phyloP scores from a whole-genome alignment of 2,797 vertebrate species.

The Ceyx erithaca region DNA sequence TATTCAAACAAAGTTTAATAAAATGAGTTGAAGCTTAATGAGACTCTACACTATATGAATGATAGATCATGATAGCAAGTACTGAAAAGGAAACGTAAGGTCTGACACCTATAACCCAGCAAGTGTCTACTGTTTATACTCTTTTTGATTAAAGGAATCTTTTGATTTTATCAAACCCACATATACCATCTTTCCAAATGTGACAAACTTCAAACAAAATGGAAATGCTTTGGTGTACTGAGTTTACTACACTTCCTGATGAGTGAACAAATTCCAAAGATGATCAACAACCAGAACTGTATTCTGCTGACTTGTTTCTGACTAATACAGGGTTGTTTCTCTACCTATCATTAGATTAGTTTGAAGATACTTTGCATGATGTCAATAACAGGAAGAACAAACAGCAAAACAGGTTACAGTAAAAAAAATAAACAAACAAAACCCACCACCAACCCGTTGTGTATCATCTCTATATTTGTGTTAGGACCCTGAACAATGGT shows the following conservation, averaged over 20 bases:
- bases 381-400: background rate
- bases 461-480: background rate
- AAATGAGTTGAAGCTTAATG: background rate
- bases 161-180: background rate
- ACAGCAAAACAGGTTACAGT: background rate
- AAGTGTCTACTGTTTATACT: background rate
- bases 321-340: background rate
- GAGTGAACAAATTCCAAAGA: background rate
- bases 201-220: background rate
- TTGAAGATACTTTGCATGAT: background rate
- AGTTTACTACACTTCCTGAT: background rate
- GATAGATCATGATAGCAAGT: background rate
- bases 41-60: background rate
- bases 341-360: background rate
- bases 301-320: background rate
- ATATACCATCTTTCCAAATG: background rate
- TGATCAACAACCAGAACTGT: background rate
- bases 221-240: background rate
- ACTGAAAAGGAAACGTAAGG: background rate
- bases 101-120: background rate
- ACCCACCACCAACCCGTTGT: accelerated
- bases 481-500: background rate
- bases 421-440: background rate
- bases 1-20: background rate
- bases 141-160: background rate